Evolutionary conservation across 2,888 invertebrate species (phyloP), one percentile per base, ranked within the genome.

Genomic region (Habroteleia sp.): DNA sequence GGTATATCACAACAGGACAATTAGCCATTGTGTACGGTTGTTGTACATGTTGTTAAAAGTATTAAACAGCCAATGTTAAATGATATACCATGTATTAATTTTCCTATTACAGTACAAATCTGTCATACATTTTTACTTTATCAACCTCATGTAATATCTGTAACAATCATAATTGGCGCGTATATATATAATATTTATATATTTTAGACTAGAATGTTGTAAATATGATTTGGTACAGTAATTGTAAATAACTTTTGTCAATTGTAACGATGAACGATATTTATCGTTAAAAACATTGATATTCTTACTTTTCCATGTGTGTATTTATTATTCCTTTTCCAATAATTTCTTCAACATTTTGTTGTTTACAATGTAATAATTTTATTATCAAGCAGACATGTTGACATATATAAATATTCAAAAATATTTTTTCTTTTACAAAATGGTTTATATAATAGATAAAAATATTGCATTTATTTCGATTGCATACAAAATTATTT

Each of bases 251-350:
- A 33, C 42, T 25, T 13, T 33, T 16, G 10, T 20, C 44, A 31
- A 41, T 58, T 58, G 58, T 58, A 58, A 31, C 25, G 35, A 44
- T 25, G 31, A 58, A 44, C 44, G 35, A 44, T 58, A 33, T 33
- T 58, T 58, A 35, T 58, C 42, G 44, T 58, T 41, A 14, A 42
- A 58, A 44, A 33, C 33, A 58, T n/a, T 44, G 44, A 44, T 56
- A 56, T 56, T 58, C 42, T 44, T 58, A 58, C 33, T 58, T 44
- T 44, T 58, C 25, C 39, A 50, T 27, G 6, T 41, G 13, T 13
- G 8, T 10, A 1, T 8, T n/a, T 33, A 1, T 33, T 33, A 33
- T 33, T 33, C 10, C 8, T 11, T 10, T 20, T 20, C 20, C 5
- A 20, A 20, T 20, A 2, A 2, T 20, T 20, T 5, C 5, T 20